phyloP scores from a whole-genome alignment of 92 coral and sea anemone species.

The Parazoanthus darwini region DNA sequence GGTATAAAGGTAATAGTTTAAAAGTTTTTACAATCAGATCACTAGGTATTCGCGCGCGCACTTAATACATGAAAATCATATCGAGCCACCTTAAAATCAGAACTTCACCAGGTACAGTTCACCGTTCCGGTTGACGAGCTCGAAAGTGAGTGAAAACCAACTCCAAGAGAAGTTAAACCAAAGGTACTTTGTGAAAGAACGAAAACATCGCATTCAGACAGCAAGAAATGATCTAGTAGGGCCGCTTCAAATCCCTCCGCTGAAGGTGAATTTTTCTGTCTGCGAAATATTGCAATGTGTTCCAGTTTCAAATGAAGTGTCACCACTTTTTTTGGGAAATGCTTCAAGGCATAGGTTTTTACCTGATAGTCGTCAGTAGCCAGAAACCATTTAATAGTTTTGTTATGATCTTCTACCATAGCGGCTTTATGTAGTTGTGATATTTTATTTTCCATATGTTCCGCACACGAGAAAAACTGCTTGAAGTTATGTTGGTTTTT shows the following conservation, averaged over 20 bases:
- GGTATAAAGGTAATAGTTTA: no score
- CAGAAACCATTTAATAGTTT: conserved; percentile 63
- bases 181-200: conserved; percentile 69
- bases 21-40: no score
- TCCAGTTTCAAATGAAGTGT: conserved; percentile 55
- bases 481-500: conserved; percentile 44
- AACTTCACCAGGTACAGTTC: not conserved
- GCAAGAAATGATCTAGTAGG: conserved; percentile 61
- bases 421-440: not conserved
- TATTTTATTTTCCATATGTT: conserved; percentile 49
- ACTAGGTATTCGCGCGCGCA: no score
- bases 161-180: conserved; percentile 57
- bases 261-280: conserved; percentile 48
- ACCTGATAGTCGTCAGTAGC: conserved; percentile 57
- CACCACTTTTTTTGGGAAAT: conserved; percentile 45
- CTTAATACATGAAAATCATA: no score
- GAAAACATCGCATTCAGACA: conserved; percentile 66
- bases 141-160: conserved; percentile 49
- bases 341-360: conserved; percentile 46
- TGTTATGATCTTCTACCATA: conserved; percentile 2
- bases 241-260: conserved; percentile 53
- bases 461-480: conserved; percentile 58
- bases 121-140: conserved; percentile 5
- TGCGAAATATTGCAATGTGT: conserved; percentile 58
- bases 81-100: no score